phyloP scores from a whole-genome alignment of 2,888 invertebrate species.

The Scaptomyza flava region DNA sequence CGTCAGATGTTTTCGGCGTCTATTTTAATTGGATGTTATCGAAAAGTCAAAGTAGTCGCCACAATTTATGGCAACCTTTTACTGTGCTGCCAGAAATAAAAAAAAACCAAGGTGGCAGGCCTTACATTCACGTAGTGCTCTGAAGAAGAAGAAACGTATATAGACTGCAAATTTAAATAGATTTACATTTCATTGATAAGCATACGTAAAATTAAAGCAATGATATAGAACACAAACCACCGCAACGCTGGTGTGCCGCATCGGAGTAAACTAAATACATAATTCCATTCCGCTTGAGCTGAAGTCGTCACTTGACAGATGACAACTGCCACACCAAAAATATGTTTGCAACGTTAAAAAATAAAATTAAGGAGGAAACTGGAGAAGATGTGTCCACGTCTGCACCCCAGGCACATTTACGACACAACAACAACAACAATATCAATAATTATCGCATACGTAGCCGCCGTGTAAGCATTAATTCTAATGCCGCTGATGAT shows the following conservation, averaged over 20 bases:
- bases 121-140: constrained; percentile 27
- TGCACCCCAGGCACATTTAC: constrained; percentile 56
- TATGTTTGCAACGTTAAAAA: constrained; percentile 95
- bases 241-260: constrained; percentile 19
- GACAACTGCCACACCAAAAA: constrained; percentile 20
- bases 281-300: constrained; percentile 7
- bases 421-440: constrained; percentile 57
- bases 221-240: constrained; percentile 49
- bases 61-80: constrained; percentile 9
- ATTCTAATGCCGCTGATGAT: constrained; percentile 81
- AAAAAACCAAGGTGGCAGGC: constrained; percentile 47
- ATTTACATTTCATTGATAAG: constrained; percentile 74
- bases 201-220: constrained; percentile 45
- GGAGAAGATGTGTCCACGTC: constrained; percentile 89
- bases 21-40: constrained; percentile 31
- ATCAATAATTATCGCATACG: constrained; percentile 81
- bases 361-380: constrained; percentile 95
- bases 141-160: constrained; percentile 42
- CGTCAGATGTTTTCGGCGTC: constrained; percentile 74
- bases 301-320: constrained; percentile 13
- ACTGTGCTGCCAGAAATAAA: constrained; percentile 39
- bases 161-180: constrained; percentile 60
- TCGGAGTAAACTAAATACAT: constrained; percentile 25
- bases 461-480: constrained; percentile 82
- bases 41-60: constrained; percentile 21